These are phyloP conservation scores for Nematostella vectensis DNA, from an alignment of 92 coral and sea anemone species.

Conservation along the genomic window DNA sequence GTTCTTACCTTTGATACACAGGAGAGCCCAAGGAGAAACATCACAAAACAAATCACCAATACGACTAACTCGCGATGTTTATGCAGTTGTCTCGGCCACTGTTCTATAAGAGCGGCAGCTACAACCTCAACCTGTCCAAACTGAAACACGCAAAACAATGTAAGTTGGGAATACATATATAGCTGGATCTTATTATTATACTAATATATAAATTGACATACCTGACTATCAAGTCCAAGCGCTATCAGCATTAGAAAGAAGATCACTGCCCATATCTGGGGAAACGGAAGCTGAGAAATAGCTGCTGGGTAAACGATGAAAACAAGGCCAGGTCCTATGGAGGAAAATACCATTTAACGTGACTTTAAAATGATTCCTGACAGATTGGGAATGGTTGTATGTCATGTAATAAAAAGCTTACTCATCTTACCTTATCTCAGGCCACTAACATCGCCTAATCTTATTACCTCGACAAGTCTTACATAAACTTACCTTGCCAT, in stretches of 20 bases:
- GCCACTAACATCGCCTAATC: too few species aligned
- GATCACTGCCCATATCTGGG: slow-evolving; percentile 73
- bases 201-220: too few species aligned
- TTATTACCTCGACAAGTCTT: too few species aligned
- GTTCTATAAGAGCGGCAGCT: slow-evolving; percentile 65
- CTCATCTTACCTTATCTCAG: too few species aligned
- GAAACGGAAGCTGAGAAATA: slow-evolving; percentile 66
- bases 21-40: slow-evolving; percentile 59
- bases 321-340: slow-evolving; percentile 81
- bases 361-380: not conserved
- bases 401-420: too few species aligned
- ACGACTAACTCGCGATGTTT: slow-evolving; percentile 75
- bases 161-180: not conserved
- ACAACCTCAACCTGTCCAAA: slow-evolving; percentile 89
- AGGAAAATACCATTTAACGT: too few species aligned
- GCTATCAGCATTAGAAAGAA: slow-evolving; percentile 76
- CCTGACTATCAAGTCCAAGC: slow-evolving; percentile 89
- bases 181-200: not conserved
- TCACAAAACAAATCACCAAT: slow-evolving; percentile 45
- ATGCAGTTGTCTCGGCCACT: slow-evolving; percentile 43
- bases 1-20: slow-evolving; percentile 78
- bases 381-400: too few species aligned
- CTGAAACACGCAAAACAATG: slow-evolving; percentile 41
- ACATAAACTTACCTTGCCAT: too few species aligned
- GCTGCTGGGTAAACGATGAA: slow-evolving; percentile 96